These are phyloP conservation scores for Drosophila affinis DNA, from an alignment of 2,888 invertebrate species.

Conservation along the genomic window DNA sequence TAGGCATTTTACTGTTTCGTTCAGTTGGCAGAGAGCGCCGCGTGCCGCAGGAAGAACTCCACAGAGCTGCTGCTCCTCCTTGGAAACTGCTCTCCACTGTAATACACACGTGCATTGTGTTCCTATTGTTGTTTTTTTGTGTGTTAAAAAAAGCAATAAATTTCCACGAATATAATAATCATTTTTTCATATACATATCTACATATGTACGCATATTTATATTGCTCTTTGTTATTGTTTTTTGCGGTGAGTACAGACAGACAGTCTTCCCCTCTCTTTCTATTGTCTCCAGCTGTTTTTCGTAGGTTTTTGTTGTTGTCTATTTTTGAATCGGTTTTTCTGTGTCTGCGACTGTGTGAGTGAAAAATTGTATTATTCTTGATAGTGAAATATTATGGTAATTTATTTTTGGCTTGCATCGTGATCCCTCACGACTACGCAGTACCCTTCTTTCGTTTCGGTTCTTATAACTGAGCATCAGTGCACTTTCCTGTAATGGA, in stretches of 20 bases:
- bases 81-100: neutral
- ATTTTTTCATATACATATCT: neutral
- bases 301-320: constrained; percentile 18
- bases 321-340: constrained; percentile 17
- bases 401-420: constrained; percentile 31
- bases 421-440: too few relatives aligned
- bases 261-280: neutral
- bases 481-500: too few relatives aligned
- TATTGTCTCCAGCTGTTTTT: neutral
- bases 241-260: constrained; percentile 24
- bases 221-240: constrained; percentile 5
- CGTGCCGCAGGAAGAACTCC: neutral
- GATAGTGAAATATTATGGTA: constrained; percentile 43
- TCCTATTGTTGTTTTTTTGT: constrained; percentile 1
- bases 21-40: constrained; percentile 41
- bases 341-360: constrained; percentile 2
- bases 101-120: neutral
- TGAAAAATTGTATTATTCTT: constrained; percentile 30
- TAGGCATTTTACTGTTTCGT: constrained; percentile 18
- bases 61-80: neutral
- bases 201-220: too few relatives aligned
- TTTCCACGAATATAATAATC: neutral
- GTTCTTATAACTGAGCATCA: too few relatives aligned
- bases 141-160: constrained; percentile 5
- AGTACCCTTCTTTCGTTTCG: neutral